Base-by-base conservation (phyloP, 2,888 invertebrate genomes). In the Cosmia trapezina region DNA sequence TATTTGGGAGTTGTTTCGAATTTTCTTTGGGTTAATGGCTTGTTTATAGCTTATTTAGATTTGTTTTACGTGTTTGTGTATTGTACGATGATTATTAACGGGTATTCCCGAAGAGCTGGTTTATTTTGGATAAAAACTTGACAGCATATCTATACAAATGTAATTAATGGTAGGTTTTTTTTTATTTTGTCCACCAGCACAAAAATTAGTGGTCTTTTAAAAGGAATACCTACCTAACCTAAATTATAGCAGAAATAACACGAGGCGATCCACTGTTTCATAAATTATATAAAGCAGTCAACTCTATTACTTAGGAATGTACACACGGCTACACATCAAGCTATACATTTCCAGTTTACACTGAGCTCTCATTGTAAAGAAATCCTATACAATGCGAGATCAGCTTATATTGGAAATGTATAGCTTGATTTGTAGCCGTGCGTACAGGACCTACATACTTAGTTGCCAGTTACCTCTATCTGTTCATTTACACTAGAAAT, bases 1-100 rank as follows among this genome's bases (percentile, higher is more conserved):
- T 81, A 76, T 83, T 85, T 78, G 85, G 75, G 43, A 81, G 77
- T 57, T 70, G 76, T 80, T 83, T 66, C 54, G 70, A 80, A 81
- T 80, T 76, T 68, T 76, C 70, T 79, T 70, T 43, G 76, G 61
- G 56, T 78, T 61, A 78, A 76, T 72, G 43, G 63, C 66, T 80
- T 83, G 80, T 72, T 81, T 62, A 51, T 64, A 70, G 41, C 53
- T 70, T 74, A 71, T 83, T 73, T 65, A 66, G 61, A 74, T 74
- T 78, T 67, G 70, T 71, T 71, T 59, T 62, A 77, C 19, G 56
- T 8, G 28, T 56, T 65, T 63, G 28, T 66, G 37, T 33, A 28
- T 62, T 47, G 19, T 45, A 22, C 7, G 5, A 57, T 33, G 37
- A 70, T 61, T 64, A 49, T 62, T 65, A 53, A 14, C 4, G n/a